phyloP scores from a whole-genome alignment of 53 echinoderm and acorn worm species.

The Stichopus horrens region DNA sequence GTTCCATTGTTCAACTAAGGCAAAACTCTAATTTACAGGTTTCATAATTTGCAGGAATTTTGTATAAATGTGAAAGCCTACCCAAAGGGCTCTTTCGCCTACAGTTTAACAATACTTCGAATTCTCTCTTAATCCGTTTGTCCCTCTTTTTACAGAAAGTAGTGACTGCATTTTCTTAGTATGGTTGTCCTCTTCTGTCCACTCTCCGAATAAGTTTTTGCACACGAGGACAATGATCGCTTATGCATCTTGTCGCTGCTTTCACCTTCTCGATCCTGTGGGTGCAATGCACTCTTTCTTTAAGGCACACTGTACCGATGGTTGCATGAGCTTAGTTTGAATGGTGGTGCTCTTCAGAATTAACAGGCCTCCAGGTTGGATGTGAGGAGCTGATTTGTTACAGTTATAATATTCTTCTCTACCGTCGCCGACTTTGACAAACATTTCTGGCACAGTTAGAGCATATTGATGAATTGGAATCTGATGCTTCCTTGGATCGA shows the following conservation, averaged over 20 bases:
- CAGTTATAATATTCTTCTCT: no score
- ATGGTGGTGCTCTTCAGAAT: conserved; percentile 9
- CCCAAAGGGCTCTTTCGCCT: no score
- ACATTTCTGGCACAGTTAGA: no score
- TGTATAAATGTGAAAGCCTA: no score
- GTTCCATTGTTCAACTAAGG: no score
- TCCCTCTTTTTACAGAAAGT: background rate
- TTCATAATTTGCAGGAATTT: no score
- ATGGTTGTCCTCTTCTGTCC: conserved; percentile 22
- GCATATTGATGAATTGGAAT: no score
- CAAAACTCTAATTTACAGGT: no score
- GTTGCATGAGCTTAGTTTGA: conserved; percentile 25
- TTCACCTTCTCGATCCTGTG: background rate
- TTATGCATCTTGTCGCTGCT: conserved; percentile 20
- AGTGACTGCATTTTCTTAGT: background rate
- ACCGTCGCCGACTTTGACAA: no score
- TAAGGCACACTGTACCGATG: background rate
- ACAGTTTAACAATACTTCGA: background rate
- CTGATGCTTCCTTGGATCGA: background rate
- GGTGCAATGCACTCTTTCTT: conserved; percentile 1
- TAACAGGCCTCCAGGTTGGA: background rate
- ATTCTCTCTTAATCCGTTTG: background rate
- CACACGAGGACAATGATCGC: conserved; percentile 9
- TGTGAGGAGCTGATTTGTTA: background rate
- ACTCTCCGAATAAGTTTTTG: conserved; percentile 13